A percentile compares a stretch with the other conserved stretches of the same genome.
Conservation (phyloP, 2,797 vertebrate species). For the Tragelaphus eurycerus region DNA sequence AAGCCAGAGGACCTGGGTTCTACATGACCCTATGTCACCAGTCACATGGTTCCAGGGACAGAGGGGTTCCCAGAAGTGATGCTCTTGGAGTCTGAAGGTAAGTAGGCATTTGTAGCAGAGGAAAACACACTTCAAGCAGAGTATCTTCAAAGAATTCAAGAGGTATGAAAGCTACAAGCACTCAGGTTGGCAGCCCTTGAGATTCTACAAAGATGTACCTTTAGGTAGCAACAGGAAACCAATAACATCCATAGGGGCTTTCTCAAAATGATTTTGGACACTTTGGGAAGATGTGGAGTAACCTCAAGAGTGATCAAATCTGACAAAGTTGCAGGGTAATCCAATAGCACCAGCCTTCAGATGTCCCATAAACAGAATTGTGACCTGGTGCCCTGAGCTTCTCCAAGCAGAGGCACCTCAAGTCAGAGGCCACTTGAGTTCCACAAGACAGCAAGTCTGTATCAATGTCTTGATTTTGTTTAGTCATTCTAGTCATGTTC, state of each 20-base stretch:
- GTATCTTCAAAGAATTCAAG: neutral
- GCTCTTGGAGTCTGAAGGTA: constrained; percentile 34
- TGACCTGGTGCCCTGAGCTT: neutral
- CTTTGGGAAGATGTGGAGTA: neutral
- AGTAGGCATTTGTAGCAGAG: neutral
- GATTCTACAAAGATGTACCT: neutral
- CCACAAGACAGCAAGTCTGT: neutral
- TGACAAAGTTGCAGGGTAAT: neutral
- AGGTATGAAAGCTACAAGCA: neutral
- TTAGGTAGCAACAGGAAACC: neutral
- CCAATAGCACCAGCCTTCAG: neutral
- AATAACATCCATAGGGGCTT: neutral
- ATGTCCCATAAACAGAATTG: neutral
- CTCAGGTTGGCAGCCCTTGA: neutral
- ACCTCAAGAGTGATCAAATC: neutral
- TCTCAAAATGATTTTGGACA: neutral
- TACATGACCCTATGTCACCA: neutral
- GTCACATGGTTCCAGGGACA: neutral
- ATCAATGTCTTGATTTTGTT: neutral
- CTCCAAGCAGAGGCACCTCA: neutral
- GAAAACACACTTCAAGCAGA: neutral
- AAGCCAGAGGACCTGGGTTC: neutral
- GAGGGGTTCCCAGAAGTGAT: neutral
- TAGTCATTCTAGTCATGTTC: rapidly evolving
- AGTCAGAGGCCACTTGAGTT: neutral